Conservation (phyloP, 2,888 invertebrate species). For the Melinopterus prodromus region DNA sequence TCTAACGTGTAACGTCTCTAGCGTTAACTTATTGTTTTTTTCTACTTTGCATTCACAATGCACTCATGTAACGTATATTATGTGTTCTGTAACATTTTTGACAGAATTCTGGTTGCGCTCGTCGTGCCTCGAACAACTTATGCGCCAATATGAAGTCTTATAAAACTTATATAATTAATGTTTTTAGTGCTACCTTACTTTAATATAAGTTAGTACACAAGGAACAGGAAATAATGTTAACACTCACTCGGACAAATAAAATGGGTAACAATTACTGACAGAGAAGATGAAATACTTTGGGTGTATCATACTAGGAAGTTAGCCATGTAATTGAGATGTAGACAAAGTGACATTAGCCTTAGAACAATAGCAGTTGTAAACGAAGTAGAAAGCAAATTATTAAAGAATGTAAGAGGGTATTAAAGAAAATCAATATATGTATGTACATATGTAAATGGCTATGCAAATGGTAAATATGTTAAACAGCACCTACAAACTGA, state of each 20-base stretch:
- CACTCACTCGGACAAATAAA: background rate
- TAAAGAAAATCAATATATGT: background rate
- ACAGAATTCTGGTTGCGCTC: too few relatives aligned
- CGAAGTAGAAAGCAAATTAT: background rate
- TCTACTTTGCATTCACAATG: too few relatives aligned
- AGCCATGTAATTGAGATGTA: background rate
- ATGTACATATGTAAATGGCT: too few relatives aligned
- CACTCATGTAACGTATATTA: too few relatives aligned
- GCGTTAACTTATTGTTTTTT: too few relatives aligned
- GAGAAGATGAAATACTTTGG: background rate
- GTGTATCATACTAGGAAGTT: background rate
- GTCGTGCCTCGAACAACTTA: too few relatives aligned
- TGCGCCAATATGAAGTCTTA: too few relatives aligned
- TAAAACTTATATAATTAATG: too few relatives aligned
- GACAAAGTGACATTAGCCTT: background rate
- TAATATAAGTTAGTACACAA: background rate
- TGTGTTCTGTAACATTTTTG: too few relatives aligned
- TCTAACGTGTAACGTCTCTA: too few relatives aligned
- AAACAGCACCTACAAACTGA: too few relatives aligned
- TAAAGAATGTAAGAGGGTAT: background rate
- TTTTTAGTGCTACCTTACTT: background rate
- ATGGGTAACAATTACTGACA: background rate
- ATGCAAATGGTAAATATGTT: too few relatives aligned
- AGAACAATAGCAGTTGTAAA: background rate
- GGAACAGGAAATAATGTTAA: conserved; percentile 4